phyloP scores from a whole-genome alignment of 1,140 invertebrate genomes.

The Neotoxoptera formosana region DNA sequence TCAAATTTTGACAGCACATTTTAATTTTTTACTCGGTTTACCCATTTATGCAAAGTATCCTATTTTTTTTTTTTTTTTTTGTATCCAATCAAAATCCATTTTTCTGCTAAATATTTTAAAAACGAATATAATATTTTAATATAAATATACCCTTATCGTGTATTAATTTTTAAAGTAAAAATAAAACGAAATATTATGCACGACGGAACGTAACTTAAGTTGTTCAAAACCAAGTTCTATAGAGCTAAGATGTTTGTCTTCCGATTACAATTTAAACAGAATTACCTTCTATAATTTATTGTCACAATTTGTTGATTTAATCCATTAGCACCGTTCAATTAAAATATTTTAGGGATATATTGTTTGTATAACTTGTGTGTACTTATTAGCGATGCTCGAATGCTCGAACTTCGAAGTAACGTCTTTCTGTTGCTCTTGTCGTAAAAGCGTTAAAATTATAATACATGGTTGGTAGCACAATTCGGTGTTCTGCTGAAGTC shows the following conservation, averaged over 20 bases:
- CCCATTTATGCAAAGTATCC: background rate
- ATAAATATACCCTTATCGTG: background rate
- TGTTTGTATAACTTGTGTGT: background rate
- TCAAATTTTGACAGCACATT: background rate
- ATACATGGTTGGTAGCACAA: background rate
- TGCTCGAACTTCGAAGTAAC: background rate
- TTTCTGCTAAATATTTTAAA: background rate
- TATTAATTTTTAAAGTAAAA: background rate
- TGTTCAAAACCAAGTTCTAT: background rate
- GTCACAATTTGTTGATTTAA: background rate
- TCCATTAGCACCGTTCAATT: background rate
- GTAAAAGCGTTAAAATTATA: slow-evolving; percentile 6
- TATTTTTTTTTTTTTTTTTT: background rate
- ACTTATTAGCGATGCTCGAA: background rate
- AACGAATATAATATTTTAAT: background rate
- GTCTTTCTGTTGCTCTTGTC: background rate
- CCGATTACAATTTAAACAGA: background rate
- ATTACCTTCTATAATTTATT: background rate
- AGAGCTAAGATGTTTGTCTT: background rate
- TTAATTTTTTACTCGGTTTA: background rate
- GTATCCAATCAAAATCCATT: background rate
- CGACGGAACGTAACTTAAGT: background rate
- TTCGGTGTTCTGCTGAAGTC: background rate
- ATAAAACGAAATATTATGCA: background rate
- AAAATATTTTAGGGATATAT: background rate